Evolutionary conservation across 2,888 invertebrate genomes (phyloP), one percentile per base, ranked within the genome.

Genomic region (Aphidius colemani): DNA sequence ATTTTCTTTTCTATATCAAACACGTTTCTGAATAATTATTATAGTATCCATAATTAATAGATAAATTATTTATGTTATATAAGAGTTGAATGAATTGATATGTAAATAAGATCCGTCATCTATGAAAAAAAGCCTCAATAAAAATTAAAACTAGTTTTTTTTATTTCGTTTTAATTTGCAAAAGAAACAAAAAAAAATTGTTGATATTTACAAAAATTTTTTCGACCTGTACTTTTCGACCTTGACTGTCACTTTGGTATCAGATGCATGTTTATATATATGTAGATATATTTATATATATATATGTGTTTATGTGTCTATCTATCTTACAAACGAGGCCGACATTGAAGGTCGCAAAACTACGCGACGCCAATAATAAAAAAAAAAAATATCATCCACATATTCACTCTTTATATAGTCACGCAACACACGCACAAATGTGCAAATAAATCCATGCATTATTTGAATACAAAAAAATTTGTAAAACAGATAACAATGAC

Each of bases 361-460:
- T 73, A 70, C 74, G 72, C 63, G 74, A 70, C 69, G 70, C 67
- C 70, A 74, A 73, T 74, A 71, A 63, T 69, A 66, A 70, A 63
- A 71, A 48, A 13, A 48, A 7, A 56, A 45, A 44, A 56, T 48
- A 13, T 48, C 48, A 30, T 30, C 30, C 30, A 30, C 30, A 30
- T 30, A 30, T 30, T 30, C 5, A 30, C 48, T n/a, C 46, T 13
- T 30, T 40, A 40, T 48, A 70, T 66, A 70, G 65, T 43, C 53
- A 61, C 66, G 50, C 63, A 43, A 53, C 46, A 49, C 59, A 49
- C 41, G 59, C 53, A 45, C 43, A 60, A 18, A 45, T 43, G 48
- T 9, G 18, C 13, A 46, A 48, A 61, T 49, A 56, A 53, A 40
- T 30, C 30, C 30, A 30, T 30, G 30, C 30, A 30, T 30, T 30